Conservation (phyloP, 2,888 invertebrate genomes). For the Liodrosophila aerea region DNA sequence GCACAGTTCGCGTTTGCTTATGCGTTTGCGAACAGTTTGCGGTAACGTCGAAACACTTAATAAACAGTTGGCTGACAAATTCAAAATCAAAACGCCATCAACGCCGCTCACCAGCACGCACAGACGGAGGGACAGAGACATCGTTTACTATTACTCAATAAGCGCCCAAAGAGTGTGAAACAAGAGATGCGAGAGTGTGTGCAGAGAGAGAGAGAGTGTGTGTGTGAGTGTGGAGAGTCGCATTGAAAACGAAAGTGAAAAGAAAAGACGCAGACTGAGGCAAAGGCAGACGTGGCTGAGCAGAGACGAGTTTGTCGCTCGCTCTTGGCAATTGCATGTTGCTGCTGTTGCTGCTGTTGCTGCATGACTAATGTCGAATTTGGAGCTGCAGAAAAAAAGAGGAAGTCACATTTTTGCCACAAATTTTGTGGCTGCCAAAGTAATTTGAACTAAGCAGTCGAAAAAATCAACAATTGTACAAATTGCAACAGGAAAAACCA, state of each 20-base stretch:
- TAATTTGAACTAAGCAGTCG: slow-evolving; percentile 31
- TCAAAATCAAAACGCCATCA: slow-evolving; percentile 75
- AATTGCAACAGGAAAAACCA: slow-evolving; percentile 72
- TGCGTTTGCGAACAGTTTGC: slow-evolving; percentile 71
- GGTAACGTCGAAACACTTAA: slow-evolving; percentile 77
- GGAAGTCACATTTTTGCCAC: slow-evolving; percentile 55
- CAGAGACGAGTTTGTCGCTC: slow-evolving; percentile 59
- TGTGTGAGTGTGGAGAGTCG: slow-evolving; percentile 45
- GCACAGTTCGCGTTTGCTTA: slow-evolving; percentile 33
- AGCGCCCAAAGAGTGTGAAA: slow-evolving; percentile 57
- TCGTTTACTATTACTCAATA: slow-evolving; percentile 69
- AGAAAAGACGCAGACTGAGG: slow-evolving; percentile 42
- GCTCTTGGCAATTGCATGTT: slow-evolving; percentile 59
- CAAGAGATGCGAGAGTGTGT: slow-evolving; percentile 16
- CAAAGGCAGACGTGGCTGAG: slow-evolving; percentile 20
- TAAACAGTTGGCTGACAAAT: slow-evolving; percentile 79
- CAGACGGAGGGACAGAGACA: slow-evolving; percentile 15
- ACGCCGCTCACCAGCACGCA: slow-evolving; percentile 47
- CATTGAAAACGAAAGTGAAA: slow-evolving; percentile 80
- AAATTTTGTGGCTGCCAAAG: slow-evolving; percentile 55
- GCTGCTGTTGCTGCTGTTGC: slow-evolving; percentile 7
- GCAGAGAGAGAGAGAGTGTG: slow-evolving; percentile 15
- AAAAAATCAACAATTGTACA: slow-evolving; percentile 62
- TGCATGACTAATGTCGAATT: slow-evolving; percentile 61
- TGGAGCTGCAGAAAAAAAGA: slow-evolving; percentile 45